phyloP scores from a whole-genome alignment of 2,797 vertebrate genomes.

The Parambassis ranga region DNA sequence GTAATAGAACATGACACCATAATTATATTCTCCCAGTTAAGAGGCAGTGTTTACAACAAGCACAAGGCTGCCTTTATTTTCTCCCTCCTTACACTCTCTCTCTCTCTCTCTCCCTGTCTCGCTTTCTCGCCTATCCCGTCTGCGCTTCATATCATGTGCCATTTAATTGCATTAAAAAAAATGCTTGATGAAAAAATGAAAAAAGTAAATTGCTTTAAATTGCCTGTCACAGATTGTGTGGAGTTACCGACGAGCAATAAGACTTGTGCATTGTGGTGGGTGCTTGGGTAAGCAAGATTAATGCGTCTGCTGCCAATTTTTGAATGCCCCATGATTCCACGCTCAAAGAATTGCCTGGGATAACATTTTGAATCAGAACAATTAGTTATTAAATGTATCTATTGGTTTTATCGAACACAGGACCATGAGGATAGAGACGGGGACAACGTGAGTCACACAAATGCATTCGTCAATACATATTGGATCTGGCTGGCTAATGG shows the following conservation, averaged over 20 bases:
- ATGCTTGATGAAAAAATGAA: slow-evolving; percentile 69
- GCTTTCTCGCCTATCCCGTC: slow-evolving; percentile 30
- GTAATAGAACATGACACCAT: slow-evolving; percentile 78
- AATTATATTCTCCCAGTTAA: slow-evolving; percentile 77
- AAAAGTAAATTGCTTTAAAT: slow-evolving; percentile 78
- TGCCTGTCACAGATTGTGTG: slow-evolving; percentile 73
- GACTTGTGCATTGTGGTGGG: slow-evolving; percentile 37
- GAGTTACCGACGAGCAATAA: slow-evolving; percentile 53
- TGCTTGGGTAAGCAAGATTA: slow-evolving; percentile 69
- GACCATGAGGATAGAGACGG: slow-evolving; percentile 42
- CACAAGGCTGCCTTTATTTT: slow-evolving; percentile 63
- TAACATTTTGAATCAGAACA: slow-evolving; percentile 70
- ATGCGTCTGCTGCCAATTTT: slow-evolving; percentile 66
- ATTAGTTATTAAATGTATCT: slow-evolving; percentile 76
- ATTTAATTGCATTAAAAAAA: slow-evolving; percentile 72
- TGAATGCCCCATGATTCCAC: slow-evolving; percentile 39
- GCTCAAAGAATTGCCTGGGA: slow-evolving; percentile 55
- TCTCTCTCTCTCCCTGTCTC: slow-evolving; percentile 22
- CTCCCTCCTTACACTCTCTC: slow-evolving; percentile 26
- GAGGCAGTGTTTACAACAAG: slow-evolving; percentile 75
- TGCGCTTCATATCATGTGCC: slow-evolving; percentile 62
- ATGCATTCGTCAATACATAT: slow-evolving; percentile 70
- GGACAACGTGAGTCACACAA: slow-evolving; percentile 43
- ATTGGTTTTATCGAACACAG: slow-evolving; percentile 61
- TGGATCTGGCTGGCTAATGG: slow-evolving; percentile 63